Evolutionary conservation across 2,113 vertebrate species (phyloP).

Genomic region (Eira barbara): DNA sequence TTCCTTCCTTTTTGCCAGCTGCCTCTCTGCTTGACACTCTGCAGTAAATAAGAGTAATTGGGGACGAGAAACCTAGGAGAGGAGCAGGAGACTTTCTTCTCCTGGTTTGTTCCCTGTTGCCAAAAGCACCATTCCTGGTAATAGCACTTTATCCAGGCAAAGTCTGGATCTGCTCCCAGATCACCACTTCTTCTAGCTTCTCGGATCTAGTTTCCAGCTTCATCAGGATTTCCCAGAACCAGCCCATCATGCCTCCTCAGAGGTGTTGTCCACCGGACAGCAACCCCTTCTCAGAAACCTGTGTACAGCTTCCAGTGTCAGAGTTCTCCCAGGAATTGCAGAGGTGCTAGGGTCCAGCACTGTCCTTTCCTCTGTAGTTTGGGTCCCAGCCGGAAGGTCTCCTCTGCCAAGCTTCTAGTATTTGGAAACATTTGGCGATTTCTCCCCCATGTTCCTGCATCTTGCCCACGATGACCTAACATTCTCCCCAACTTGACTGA

Average conservation of each 20-base stretch:
- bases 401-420: not conserved
- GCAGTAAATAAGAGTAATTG: no score
- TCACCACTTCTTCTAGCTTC: not conserved
- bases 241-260: not conserved
- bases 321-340: not conserved
- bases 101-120: no score
- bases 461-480: not conserved
- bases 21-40: not conserved
- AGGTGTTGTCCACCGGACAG: not conserved
- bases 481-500: not conserved
- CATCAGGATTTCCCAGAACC: not conserved
- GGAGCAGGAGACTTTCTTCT: rapidly evolving
- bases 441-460: not conserved
- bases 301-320: no score
- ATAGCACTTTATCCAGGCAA: not conserved
- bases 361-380: not conserved
- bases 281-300: not conserved
- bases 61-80: no score
- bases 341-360: rapidly evolving
- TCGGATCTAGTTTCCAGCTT: not conserved
- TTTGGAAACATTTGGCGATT: not conserved
- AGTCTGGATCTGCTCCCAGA: not conserved
- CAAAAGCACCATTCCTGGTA: no score
- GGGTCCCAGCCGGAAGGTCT: rapidly evolving
- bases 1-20: no score